Percentiles rank a stretch among this genome's conserved stretches.
Evolutionary conservation across 1,140 invertebrate species (phyloP).

Genomic region (Halictus rubicundus): DNA sequence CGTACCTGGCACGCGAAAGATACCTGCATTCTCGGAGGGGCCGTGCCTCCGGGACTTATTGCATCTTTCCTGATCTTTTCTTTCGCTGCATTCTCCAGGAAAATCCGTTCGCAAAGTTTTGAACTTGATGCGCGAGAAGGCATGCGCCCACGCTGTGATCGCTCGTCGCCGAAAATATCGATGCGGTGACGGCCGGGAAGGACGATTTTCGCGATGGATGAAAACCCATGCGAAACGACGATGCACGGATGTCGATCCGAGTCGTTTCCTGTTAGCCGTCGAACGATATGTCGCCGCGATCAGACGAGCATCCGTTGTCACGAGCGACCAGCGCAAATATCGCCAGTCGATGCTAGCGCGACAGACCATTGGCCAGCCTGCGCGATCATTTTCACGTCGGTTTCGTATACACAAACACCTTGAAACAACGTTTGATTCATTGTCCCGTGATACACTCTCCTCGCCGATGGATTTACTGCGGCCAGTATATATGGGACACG

Average conservation of each 20-base stretch:
- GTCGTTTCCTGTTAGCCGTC: no score
- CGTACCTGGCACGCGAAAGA: constrained; percentile 26
- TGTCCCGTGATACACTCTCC: constrained; percentile 7
- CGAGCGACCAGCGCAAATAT: not conserved
- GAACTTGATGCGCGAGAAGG: not conserved
- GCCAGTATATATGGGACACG: not conserved
- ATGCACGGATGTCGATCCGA: not conserved
- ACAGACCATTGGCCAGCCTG: constrained; percentile 23
- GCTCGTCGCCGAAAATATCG: constrained; percentile 1
- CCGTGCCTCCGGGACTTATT: not conserved
- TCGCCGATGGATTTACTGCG: constrained; percentile 1
- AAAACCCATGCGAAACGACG: not conserved
- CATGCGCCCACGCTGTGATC: not conserved
- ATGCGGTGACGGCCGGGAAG: not conserved
- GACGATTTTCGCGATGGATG: not conserved
- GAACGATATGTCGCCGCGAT: not conserved
- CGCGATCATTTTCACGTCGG: constrained; percentile 33
- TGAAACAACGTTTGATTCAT: constrained; percentile 40
- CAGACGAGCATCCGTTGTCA: not conserved
- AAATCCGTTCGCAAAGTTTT: not conserved
- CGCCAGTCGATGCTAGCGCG: constrained; percentile 5
- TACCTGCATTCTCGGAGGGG: not conserved
- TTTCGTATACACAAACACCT: constrained; percentile 34
- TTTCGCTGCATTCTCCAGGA: not conserved
- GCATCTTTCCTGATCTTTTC: not conserved